Evolutionary conservation across 2,797 vertebrate species (phyloP).

Genomic region (Poeciliopsis paucimaculata): DNA sequence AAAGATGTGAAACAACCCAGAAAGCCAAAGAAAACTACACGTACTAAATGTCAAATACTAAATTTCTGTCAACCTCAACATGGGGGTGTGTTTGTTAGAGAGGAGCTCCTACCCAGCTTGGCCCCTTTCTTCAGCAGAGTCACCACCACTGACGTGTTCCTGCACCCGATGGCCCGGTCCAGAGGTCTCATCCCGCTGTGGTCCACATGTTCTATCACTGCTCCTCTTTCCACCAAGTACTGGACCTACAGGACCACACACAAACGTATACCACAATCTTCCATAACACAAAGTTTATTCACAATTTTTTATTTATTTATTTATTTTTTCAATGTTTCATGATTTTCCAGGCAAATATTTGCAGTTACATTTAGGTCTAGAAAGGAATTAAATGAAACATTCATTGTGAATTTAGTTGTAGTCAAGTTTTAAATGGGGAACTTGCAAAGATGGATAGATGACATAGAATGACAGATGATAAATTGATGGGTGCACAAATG

Average conservation of each 20-base stretch:
- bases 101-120: conserved; percentile 86
- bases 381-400: not conserved
- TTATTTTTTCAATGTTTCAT: not conserved
- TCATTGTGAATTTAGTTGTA: not conserved
- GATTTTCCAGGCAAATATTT: not conserved
- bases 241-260: conserved; percentile 83
- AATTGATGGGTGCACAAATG: not conserved
- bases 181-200: conserved; percentile 96
- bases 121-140: conserved; percentile 95
- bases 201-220: conserved; percentile 95
- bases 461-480: not conserved
- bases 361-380: not conserved
- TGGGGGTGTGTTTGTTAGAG: not conserved
- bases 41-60: not conserved
- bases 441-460: not conserved
- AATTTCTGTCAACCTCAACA: not conserved
- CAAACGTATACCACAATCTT: not conserved
- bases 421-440: not conserved
- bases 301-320: not conserved
- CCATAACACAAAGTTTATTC: not conserved
- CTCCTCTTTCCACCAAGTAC: conserved; percentile 95
- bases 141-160: conserved; percentile 94
- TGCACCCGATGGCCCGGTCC: conserved; percentile 97
- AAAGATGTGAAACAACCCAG: conserved; percentile 3
- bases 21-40: conserved; percentile 12